A percentile compares a stretch with the other conserved stretches of the same genome.
These are phyloP conservation scores for Silurus aristotelis DNA, from an alignment of 2,797 vertebrate species.

Conservation along the genomic window DNA sequence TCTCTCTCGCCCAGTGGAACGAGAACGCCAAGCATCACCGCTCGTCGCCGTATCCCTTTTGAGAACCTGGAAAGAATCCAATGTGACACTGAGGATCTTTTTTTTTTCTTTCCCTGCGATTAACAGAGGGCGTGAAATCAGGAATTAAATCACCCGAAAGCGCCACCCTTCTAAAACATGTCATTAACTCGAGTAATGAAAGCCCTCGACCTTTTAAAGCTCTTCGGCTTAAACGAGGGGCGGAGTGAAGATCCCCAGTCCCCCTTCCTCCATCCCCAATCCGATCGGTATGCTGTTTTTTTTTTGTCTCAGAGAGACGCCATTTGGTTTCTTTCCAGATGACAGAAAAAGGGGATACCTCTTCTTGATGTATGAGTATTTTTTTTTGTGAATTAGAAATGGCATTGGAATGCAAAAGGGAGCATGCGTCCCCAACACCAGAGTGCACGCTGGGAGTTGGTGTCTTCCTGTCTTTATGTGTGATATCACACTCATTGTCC, in stretches of 20 bases:
- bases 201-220: conserved; percentile 29
- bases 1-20: conserved; percentile 38
- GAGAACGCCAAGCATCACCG: conserved; percentile 25
- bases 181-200: conserved; percentile 50
- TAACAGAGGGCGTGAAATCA: conserved; percentile 49
- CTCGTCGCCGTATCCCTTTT: conserved; percentile 46
- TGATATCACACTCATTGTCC: conserved; percentile 57
- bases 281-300: conserved; percentile 37
- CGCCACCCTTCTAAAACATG: conserved; percentile 36
- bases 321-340: conserved; percentile 46
- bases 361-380: conserved; percentile 37
- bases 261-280: neutral
- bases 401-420: conserved; percentile 80
- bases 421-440: conserved; percentile 63
- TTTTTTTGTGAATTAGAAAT: conserved; percentile 66
- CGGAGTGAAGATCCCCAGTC: conserved; percentile 22
- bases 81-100: conserved; percentile 33
- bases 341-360: conserved; percentile 53
- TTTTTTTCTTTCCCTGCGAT: conserved; percentile 20
- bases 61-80: conserved; percentile 46
- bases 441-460: conserved; percentile 63
- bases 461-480: conserved; percentile 50
- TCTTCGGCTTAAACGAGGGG: conserved; percentile 19
- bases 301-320: conserved; percentile 35
- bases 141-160: conserved; percentile 44